These are phyloP conservation scores for Ciconia stormi DNA, from an alignment of 2,113 vertebrate genomes.

Conservation along the genomic window DNA sequence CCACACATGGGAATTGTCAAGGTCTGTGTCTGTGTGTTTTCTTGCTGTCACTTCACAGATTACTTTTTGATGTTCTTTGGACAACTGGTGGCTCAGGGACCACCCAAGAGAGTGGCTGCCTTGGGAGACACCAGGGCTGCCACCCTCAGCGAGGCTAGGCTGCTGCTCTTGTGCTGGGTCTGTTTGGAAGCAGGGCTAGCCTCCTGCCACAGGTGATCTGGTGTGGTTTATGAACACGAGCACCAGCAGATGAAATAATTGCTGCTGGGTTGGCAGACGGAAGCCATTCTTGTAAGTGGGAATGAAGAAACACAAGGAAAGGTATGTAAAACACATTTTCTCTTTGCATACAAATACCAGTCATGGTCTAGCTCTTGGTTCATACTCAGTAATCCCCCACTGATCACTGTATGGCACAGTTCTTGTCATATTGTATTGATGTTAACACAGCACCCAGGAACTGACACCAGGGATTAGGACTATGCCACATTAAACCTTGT, in stretches of 20 bases:
- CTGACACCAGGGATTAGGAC: not conserved
- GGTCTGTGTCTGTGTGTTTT: not conserved
- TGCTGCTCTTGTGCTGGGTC: not conserved
- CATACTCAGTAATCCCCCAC: not conserved
- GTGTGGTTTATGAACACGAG: not conserved
- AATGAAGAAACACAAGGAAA: not conserved
- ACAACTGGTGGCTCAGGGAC: not conserved
- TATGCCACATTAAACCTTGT: not conserved
- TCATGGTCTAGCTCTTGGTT: not conserved
- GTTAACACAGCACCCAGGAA: not conserved
- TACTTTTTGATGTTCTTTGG: not conserved
- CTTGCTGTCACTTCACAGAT: not conserved
- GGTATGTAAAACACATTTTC: not conserved
- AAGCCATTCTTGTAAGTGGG: not conserved
- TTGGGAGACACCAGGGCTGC: not conserved
- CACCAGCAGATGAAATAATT: not conserved
- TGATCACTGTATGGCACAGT: fast-evolving
- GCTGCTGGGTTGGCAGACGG: not conserved
- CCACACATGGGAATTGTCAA: not conserved
- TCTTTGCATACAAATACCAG: not conserved
- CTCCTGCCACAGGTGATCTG: not conserved
- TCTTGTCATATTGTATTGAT: not conserved
- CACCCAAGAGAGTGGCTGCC: not conserved
- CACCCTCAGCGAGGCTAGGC: not conserved
- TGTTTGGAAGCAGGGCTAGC: not conserved